These are phyloP conservation scores for Lymantria monacha DNA, from an alignment of 2,888 invertebrate species.

Conservation along the genomic window DNA sequence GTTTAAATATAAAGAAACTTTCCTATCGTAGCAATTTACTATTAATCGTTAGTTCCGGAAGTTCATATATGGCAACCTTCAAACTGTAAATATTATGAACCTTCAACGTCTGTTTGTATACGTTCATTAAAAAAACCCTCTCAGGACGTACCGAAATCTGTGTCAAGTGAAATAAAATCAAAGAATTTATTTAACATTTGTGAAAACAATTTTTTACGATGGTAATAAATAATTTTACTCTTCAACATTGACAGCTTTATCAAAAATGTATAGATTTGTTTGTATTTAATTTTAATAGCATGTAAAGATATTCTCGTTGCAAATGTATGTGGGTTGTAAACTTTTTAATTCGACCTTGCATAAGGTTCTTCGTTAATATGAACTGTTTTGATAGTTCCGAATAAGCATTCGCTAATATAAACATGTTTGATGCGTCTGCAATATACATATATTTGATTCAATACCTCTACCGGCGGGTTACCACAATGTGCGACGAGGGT, in stretches of 20 bases:
- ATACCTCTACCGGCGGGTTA: too few relatives aligned
- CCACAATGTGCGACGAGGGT: too few relatives aligned
- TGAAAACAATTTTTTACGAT: constrained; percentile 11
- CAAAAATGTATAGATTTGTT: background rate
- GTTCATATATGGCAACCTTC: constrained; percentile 23
- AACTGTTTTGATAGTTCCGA: constrained; percentile 6
- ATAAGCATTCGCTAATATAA: constrained; percentile 4
- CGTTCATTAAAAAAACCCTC: constrained; percentile 12
- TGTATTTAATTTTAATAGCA: background rate
- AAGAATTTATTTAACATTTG: constrained; percentile 20
- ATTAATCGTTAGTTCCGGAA: constrained; percentile 16
- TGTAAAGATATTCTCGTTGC: constrained; percentile 6
- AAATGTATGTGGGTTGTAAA: constrained; percentile 4
- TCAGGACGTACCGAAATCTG: constrained; percentile 23
- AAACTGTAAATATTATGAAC: constrained; percentile 22
- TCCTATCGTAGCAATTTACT: background rate
- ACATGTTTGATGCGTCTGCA: background rate
- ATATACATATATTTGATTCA: too few relatives aligned
- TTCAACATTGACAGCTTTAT: constrained; percentile 11
- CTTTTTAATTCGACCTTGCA: constrained; percentile 14
- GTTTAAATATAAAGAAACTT: background rate
- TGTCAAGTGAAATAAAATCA: constrained; percentile 21
- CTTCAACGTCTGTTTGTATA: constrained; percentile 21
- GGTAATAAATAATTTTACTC: constrained; percentile 14
- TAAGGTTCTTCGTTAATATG: constrained; percentile 12